These are phyloP conservation scores for Byasa hedistus DNA, from an alignment of 2,888 invertebrate genomes.

Conservation along the genomic window DNA sequence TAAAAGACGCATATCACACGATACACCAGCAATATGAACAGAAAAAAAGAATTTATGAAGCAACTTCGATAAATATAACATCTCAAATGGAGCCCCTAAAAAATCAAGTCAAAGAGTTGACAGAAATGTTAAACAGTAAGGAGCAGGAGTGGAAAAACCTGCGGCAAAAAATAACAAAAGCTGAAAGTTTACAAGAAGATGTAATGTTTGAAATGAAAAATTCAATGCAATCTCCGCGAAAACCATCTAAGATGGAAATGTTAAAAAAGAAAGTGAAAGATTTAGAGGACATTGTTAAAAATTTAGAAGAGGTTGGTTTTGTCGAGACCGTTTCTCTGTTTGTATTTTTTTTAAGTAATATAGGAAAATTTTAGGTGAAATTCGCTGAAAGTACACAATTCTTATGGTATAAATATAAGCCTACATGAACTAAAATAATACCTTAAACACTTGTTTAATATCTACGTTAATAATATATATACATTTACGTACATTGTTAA, in stretches of 20 bases:
- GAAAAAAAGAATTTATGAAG: slow-evolving; percentile 84
- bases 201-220: slow-evolving; percentile 76
- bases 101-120: slow-evolving; percentile 74
- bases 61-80: slow-evolving; percentile 78
- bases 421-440: no score
- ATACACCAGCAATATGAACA: slow-evolving; percentile 84
- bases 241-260: slow-evolving; percentile 80
- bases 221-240: slow-evolving; percentile 73
- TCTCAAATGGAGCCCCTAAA: slow-evolving; percentile 80
- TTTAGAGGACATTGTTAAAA: slow-evolving; percentile 77
- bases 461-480: no score
- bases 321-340: slow-evolving; percentile 4
- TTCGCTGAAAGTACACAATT: no score
- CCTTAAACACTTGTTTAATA: no score
- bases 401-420: no score
- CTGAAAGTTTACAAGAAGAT: slow-evolving; percentile 76
- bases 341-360: no score
- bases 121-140: slow-evolving; percentile 72
- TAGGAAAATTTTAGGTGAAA: no score
- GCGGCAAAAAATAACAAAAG: slow-evolving; percentile 77
- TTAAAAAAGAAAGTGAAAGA: slow-evolving; percentile 81
- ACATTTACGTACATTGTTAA: no score
- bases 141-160: slow-evolving; percentile 79
- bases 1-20: slow-evolving; percentile 83
- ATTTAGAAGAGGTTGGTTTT: slow-evolving; percentile 63